These are phyloP conservation scores for Morpho helenor DNA, from an alignment of 2,888 invertebrate species.

Conservation along the genomic window DNA sequence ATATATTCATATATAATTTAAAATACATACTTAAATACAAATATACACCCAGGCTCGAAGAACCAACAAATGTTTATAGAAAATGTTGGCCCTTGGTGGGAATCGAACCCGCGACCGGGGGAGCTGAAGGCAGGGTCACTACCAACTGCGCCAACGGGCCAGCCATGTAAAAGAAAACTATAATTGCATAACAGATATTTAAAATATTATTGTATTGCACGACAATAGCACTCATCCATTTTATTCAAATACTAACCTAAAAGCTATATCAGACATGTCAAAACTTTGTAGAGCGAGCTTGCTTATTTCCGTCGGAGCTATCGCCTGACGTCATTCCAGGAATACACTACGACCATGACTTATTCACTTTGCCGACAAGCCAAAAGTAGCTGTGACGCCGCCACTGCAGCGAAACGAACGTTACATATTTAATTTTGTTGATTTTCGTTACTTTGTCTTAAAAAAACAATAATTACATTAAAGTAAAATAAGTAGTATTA, in stretches of 20 bases:
- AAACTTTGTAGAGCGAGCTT: constrained; percentile 69
- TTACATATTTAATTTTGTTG: constrained; percentile 69
- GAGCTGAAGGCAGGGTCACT: no score
- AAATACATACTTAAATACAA: no score
- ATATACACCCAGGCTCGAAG: no score
- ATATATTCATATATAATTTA: no score
- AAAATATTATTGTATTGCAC: no score
- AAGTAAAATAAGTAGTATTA: no score
- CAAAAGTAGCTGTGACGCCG: constrained; percentile 66
- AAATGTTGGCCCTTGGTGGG: no score
- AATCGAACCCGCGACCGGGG: no score
- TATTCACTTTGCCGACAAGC: constrained; percentile 68
- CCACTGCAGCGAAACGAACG: constrained; percentile 63
- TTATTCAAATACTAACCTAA: constrained; percentile 22
- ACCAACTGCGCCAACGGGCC: no score
- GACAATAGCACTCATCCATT: constrained; percentile 6
- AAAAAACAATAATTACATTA: not conserved
- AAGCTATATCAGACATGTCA: constrained; percentile 69
- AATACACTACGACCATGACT: constrained; percentile 55
- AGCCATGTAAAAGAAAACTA: no score
- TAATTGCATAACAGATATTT: no score
- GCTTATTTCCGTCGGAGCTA: constrained; percentile 76
- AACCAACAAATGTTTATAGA: no score
- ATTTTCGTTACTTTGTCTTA: constrained; percentile 34
- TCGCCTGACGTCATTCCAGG: constrained; percentile 66